phyloP scores from a whole-genome alignment of 2,797 vertebrate species.

The Lepus oiostolus region DNA sequence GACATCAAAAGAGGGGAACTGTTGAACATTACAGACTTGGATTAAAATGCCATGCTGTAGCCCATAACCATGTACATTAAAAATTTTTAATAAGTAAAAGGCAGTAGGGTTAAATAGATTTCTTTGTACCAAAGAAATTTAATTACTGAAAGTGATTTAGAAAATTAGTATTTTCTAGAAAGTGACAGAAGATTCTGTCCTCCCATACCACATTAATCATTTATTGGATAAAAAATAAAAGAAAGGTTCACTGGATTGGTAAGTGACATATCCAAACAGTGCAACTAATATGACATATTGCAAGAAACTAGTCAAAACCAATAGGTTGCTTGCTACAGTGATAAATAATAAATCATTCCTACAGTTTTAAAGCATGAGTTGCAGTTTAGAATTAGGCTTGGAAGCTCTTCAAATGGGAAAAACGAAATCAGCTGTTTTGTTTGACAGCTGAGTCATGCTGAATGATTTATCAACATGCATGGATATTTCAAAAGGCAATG shows the following conservation, averaged over 20 bases:
- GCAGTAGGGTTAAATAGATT: not conserved
- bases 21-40: not conserved
- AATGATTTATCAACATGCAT: not conserved
- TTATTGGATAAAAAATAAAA: constrained; percentile 35
- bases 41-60: not conserved
- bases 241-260: not conserved
- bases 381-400: constrained; percentile 23
- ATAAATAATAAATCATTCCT: not conserved
- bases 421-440: not conserved
- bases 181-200: not conserved
- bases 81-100: not conserved
- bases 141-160: not conserved
- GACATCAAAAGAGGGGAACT: not conserved
- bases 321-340: not conserved
- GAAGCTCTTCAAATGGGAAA: constrained; percentile 5
- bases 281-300: not conserved
- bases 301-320: constrained; percentile 34
- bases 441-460: not conserved
- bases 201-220: not conserved
- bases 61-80: not conserved
- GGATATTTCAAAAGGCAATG: constrained; percentile 6
- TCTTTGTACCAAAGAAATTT: constrained; percentile 25
- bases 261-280: not conserved
- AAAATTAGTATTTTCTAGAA: constrained; percentile 51
- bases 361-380: not conserved